A percentile compares a stretch with the other conserved stretches of the same genome.
phyloP scores from a whole-genome alignment of 2,888 invertebrate genomes.

The Callyntrura guangdongensis region DNA sequence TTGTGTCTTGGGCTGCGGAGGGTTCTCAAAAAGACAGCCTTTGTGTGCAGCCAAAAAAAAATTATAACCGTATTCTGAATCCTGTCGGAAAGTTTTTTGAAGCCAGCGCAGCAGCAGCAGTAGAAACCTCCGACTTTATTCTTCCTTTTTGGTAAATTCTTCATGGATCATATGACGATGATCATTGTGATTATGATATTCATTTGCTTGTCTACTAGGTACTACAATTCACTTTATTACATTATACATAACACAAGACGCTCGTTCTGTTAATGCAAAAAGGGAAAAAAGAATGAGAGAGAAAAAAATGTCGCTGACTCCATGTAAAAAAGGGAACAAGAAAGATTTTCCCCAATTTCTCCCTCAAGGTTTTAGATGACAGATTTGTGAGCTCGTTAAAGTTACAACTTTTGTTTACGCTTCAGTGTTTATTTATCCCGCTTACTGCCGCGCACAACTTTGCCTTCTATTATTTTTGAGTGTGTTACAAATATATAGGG shows the following conservation, averaged over 20 bases:
- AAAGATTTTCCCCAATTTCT: constrained; percentile 78
- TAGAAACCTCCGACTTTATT: no score
- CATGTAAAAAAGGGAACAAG: constrained; percentile 35
- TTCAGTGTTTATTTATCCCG: constrained; percentile 68
- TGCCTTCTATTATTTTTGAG: no score
- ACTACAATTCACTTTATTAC: neutral
- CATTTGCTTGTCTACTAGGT: constrained; percentile 23
- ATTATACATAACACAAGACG: neutral
- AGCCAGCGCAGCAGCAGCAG: no score
- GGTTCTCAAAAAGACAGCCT: no score
- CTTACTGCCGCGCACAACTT: neutral
- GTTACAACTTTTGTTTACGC: constrained; percentile 80
- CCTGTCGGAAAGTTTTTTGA: no score
- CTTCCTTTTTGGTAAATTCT: no score
- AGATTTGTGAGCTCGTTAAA: constrained; percentile 81
- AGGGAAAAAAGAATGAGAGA: no score
- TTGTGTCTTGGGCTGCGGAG: neutral
- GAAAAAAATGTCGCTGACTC: constrained; percentile 70
- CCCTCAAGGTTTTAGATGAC: constrained; percentile 78
- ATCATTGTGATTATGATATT: constrained; percentile 58
- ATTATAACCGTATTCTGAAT: constrained; percentile 17
- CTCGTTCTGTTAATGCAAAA: no score
- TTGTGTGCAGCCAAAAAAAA: neutral
- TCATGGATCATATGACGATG: constrained; percentile 61
- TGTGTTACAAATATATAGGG: no score